A percentile compares a stretch with the other conserved stretches of the same genome.
Evolutionary conservation across 2,797 vertebrate species (phyloP).

Genomic region (Xiphophorus birchmanni): DNA sequence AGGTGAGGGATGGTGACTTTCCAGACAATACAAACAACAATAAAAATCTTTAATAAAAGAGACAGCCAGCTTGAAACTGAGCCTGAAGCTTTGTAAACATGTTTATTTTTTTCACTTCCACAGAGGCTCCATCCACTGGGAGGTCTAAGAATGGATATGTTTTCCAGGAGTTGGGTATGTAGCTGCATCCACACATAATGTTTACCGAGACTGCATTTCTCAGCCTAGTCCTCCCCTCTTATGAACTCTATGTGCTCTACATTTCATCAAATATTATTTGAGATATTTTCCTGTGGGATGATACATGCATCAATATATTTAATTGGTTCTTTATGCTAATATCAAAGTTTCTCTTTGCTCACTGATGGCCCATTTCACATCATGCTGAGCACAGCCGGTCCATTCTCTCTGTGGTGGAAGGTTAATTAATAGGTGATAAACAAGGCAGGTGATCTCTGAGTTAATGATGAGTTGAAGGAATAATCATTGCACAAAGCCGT

Average conservation of each 20-base stretch:
- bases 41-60: conserved; percentile 12
- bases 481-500: conserved; percentile 53
- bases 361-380: conserved; percentile 60
- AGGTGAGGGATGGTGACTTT: not conserved
- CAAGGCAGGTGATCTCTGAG: conserved; percentile 62
- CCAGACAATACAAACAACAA: conserved; percentile 23
- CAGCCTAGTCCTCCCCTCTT: conserved; percentile 5
- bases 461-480: conserved; percentile 50
- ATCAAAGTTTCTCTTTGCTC: conserved; percentile 20
- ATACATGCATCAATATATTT: conserved; percentile 17
- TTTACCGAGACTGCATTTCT: conserved; percentile 19
- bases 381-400: conserved; percentile 50
- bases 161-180: conserved; percentile 88
- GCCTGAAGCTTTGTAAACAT: conserved; percentile 8
- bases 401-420: conserved; percentile 33
- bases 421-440: conserved; percentile 71
- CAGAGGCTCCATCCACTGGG: conserved; percentile 81
- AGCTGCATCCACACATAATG: conserved; percentile 12
- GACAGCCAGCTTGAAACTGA: not conserved
- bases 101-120: conserved; percentile 33
- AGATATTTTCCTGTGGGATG: not conserved
- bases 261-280: conserved; percentile 7
- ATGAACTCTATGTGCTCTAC: conserved; percentile 1
- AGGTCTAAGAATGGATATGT: conserved; percentile 89
- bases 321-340: conserved; percentile 48